Conservation (phyloP, 2,113 vertebrate species). For the Campylomormyrus numenius region DNA sequence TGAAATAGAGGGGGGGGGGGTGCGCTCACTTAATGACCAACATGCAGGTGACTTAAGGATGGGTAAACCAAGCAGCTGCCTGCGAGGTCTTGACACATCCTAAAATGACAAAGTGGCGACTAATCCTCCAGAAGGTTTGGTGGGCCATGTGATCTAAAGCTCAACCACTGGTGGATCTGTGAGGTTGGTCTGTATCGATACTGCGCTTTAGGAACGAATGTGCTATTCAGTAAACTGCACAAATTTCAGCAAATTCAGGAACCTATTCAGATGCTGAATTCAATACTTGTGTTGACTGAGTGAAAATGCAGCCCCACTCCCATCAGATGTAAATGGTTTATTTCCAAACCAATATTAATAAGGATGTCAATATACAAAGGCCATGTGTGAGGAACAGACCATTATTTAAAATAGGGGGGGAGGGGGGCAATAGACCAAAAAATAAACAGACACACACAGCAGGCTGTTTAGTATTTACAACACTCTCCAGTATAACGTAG, state of each 20-base stretch:
- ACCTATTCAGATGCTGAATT: neutral
- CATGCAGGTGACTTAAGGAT: neutral
- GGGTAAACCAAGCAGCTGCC: neutral
- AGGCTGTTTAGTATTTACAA: slow-evolving; percentile 6
- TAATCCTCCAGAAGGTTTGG: neutral
- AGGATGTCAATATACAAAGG: neutral
- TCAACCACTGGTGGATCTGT: neutral
- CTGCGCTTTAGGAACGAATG: neutral
- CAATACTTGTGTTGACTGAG: neutral
- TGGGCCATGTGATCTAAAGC: neutral
- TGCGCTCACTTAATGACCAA: neutral
- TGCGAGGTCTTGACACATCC: neutral
- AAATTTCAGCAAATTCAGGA: neutral
- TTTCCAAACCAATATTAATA: neutral
- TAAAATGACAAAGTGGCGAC: neutral
- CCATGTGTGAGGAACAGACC: neutral
- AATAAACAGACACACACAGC: neutral
- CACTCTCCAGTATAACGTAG: neutral
- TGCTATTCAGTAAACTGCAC: neutral
- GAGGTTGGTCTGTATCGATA: neutral
- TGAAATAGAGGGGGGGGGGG: slow-evolving; percentile 26
- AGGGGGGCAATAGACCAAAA: neutral
- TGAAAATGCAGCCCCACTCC: neutral
- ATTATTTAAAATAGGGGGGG: neutral
- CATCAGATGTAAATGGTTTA: neutral